Base-by-base conservation (phyloP, 1,140 invertebrate genomes). In the Pseudoatta argentina region DNA sequence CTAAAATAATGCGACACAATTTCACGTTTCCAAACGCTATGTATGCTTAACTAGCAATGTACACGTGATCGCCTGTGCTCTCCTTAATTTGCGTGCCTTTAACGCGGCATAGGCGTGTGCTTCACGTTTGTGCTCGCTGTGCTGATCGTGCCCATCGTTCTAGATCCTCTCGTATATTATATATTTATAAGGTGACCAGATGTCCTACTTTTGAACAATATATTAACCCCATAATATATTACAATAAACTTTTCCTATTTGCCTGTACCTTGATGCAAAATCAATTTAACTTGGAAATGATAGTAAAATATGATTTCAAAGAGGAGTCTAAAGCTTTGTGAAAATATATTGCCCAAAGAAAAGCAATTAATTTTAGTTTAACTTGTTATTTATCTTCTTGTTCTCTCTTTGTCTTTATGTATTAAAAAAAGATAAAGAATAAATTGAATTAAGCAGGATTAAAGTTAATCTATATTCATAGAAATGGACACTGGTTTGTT, bases 161-260 rank as follows among this genome's bases (percentile, higher is more conserved):
- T 81, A 81, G 21, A 71, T 81, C 63, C 48, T 71, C 48, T 39
- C 34, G 10, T 81, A 81, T 44, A 1, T 67, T 67, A 67, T 77
- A 63, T 63, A 63, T 63, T 63, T 57, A 81, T 81, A 79, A 78
- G 61, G 48, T 34, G 30, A 69, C 77, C 48, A 67, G 77, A 79
- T 79, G 63, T 69, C 27, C 77, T 79, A 69, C 63, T 67, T 79
- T 79, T 69, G 24, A 79, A 79, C 63, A 67, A 67, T 55, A 79
- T 69, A 51, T 79, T 51, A 81, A 69, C 30, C 30, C 14, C 30
- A 69, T 55, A 81, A 81, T 71, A 30, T 39, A 39, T 66, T 21
- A 30, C 64, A 18, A 79, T 24, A 55, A 69, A 69, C 27, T 77
- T 77, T 30, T 51, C 21, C 14, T 24, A 69, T 53, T 71, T 8